Conservation (phyloP, 2,113 vertebrate genomes). For the Glaucidium brasilianum region DNA sequence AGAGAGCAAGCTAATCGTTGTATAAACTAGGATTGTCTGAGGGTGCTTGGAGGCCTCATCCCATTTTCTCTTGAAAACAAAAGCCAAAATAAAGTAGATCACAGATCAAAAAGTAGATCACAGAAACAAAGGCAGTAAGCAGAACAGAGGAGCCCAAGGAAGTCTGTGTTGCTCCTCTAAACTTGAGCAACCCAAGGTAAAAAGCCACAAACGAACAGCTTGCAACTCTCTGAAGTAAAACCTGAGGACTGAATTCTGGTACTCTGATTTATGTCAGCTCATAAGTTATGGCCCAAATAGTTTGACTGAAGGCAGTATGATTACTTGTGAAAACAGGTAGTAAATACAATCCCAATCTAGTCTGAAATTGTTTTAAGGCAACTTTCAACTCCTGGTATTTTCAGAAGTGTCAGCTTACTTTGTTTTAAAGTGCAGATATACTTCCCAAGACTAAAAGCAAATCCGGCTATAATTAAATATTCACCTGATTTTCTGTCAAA, state of each 20-base stretch:
- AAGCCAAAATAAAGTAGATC: background rate
- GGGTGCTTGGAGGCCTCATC: background rate
- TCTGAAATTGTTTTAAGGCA: slow-evolving; percentile 36
- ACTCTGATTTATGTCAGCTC: slow-evolving; percentile 5
- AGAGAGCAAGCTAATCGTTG: background rate
- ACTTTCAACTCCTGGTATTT: slow-evolving; percentile 26
- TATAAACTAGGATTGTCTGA: background rate
- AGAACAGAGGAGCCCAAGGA: background rate
- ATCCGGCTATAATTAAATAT: slow-evolving; percentile 14
- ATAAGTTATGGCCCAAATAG: background rate
- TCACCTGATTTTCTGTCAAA: slow-evolving; percentile 47
- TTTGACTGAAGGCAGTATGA: slow-evolving; percentile 30
- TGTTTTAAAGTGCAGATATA: background rate
- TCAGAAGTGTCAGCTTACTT: slow-evolving; percentile 14
- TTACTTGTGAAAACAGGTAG: slow-evolving; percentile 44
- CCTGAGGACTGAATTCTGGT: background rate
- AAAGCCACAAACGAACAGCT: background rate
- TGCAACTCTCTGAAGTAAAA: slow-evolving; percentile 14
- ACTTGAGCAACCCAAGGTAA: background rate
- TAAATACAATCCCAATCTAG: slow-evolving; percentile 39
- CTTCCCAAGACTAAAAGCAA: background rate
- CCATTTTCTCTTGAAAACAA: background rate
- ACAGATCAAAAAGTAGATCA: background rate
- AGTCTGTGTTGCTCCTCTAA: background rate
- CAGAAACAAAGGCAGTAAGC: background rate